Conservation (phyloP, 2,113 vertebrate genomes). For the Carassius gibelio region DNA sequence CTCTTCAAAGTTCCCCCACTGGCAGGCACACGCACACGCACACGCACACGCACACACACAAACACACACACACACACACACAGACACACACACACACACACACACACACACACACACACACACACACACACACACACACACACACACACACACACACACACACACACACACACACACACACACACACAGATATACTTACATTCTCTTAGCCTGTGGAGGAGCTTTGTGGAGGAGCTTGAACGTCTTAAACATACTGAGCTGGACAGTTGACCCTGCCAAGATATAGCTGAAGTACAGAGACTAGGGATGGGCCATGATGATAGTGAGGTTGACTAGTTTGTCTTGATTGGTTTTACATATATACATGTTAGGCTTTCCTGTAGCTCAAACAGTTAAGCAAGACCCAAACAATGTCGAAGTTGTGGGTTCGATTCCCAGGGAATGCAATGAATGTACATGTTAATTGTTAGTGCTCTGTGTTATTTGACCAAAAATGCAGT, state of each 20-base stretch:
- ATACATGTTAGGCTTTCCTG: no score
- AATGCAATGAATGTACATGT: not conserved
- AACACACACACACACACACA: not conserved
- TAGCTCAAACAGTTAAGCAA: no score
- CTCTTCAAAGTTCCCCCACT: conserved; percentile 29
- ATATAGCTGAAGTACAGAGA: not conserved
- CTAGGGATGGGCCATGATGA: not conserved
- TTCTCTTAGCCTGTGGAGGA: not conserved
- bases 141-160: not conserved
- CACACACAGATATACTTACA: not conserved
- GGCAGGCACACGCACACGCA: not conserved
- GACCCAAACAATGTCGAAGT: no score
- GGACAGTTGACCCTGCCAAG: not conserved
- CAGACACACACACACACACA: not conserved
- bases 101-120: not conserved
- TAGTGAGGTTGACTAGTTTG: not conserved
- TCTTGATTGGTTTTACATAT: not conserved
- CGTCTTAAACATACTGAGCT: not conserved
- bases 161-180: not conserved
- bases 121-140: not conserved
- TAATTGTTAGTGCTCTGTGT: not conserved
- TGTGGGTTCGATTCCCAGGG: no score
- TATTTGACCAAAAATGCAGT: not conserved
- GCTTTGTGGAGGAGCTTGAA: conserved; percentile 5
- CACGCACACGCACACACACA: not conserved